Evolutionary conservation across 2,888 invertebrate species (phyloP).

Genomic region (Ptycholaimellus sp.): DNA sequence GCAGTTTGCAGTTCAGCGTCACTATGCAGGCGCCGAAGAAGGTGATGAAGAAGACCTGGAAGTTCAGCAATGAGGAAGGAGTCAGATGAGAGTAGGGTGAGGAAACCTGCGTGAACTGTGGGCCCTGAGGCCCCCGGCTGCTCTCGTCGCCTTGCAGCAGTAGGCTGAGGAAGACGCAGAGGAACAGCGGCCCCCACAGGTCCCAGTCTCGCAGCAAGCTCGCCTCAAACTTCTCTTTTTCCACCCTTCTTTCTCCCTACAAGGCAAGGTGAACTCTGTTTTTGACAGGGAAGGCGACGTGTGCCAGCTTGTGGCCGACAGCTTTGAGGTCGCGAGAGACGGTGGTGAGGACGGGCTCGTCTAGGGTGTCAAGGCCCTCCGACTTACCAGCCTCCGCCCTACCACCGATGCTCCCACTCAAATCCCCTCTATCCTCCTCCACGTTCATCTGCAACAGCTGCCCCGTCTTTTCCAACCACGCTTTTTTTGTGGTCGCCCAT

Average conservation of each 20-base stretch:
- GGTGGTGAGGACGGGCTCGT: constrained; percentile 7
- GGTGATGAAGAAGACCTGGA: constrained; percentile 77
- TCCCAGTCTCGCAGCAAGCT: constrained; percentile 80
- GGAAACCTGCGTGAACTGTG: constrained; percentile 52
- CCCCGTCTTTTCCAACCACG: no score
- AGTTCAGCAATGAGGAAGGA: not conserved
- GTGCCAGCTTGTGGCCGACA: constrained; percentile 68
- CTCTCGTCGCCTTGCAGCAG: constrained; percentile 52
- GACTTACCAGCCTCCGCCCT: no score
- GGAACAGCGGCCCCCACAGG: constrained; percentile 82
- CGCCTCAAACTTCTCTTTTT: no score
- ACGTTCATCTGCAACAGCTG: no score
- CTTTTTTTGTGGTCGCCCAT: no score
- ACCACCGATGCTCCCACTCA: no score
- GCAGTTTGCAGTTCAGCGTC: constrained; percentile 77
- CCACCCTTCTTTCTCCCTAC: no score
- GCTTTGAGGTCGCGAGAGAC: constrained; percentile 60
- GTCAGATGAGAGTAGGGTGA: not conserved
- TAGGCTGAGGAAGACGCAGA: constrained; percentile 85
- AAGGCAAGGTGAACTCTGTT: not conserved
- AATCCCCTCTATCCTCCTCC: no score
- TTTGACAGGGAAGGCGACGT: constrained; percentile 74
- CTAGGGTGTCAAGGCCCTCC: constrained; percentile 6
- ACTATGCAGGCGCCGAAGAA: constrained; percentile 91
- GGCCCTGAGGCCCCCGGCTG: constrained; percentile 36